phyloP scores from a whole-genome alignment of 2,797 vertebrate species.

The Urocyon cinereoargenteus region DNA sequence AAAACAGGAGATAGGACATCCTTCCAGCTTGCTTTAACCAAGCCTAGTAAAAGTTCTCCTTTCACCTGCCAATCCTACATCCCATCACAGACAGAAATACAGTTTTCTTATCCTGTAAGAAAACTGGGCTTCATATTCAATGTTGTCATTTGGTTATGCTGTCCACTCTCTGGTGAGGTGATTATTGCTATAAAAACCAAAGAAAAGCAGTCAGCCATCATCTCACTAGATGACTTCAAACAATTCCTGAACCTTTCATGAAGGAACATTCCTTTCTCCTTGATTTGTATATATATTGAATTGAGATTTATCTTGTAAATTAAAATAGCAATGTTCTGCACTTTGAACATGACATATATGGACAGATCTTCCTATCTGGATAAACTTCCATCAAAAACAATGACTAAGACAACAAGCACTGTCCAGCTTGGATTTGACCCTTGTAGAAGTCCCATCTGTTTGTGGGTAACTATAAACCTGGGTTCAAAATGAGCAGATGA shows the following conservation, averaged over 20 bases:
- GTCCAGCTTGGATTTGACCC: background rate
- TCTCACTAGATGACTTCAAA: background rate
- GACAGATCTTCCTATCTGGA: background rate
- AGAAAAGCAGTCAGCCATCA: background rate
- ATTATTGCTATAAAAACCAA: background rate
- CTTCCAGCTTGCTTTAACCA: background rate
- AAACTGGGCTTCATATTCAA: background rate
- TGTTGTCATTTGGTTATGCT: background rate
- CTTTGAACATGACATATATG: background rate
- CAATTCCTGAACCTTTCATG: background rate
- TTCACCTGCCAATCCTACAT: background rate
- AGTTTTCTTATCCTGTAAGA: background rate
- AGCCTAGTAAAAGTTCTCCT: background rate
- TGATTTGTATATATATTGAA: background rate
- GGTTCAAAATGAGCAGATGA: conserved; percentile 2
- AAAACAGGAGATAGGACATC: background rate
- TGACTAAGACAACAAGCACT: background rate
- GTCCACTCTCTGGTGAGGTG: background rate
- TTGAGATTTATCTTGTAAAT: conserved; percentile 10
- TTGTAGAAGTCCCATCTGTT: background rate
- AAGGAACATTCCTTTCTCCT: background rate
- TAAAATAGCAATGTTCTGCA: background rate
- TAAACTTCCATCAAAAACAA: background rate
- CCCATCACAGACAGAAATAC: background rate
- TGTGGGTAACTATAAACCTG: background rate